Evolutionary conservation across 2,797 vertebrate genomes (phyloP).

Genomic region (Coreius guichenoti): DNA sequence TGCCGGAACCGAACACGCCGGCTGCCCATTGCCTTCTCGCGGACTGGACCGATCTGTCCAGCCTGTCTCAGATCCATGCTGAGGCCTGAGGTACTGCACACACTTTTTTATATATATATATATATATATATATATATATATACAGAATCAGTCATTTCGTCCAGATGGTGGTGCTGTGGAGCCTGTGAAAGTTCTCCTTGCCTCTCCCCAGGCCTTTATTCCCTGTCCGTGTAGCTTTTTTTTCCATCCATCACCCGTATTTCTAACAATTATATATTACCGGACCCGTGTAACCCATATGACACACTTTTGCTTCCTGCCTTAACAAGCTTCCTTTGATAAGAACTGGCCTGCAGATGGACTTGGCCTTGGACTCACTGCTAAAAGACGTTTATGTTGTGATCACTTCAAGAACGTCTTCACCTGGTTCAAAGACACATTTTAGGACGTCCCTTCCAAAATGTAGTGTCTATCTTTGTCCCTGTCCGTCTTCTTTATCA

Average conservation of each 20-base stretch:
- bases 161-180: constrained; percentile 84
- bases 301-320: background rate
- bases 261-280: background rate
- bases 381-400: constrained; percentile 58
- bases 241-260: background rate
- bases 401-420: background rate
- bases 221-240: background rate
- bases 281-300: background rate
- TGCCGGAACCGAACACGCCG: constrained; percentile 89
- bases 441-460: background rate
- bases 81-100: constrained; percentile 83
- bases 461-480: constrained; percentile 43
- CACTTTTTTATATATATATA: background rate
- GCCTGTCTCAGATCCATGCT: constrained; percentile 87
- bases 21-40: constrained; percentile 89
- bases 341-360: background rate
- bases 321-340: constrained; percentile 27
- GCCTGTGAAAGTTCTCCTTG: constrained; percentile 66
- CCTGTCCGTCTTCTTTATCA: constrained; percentile 44
- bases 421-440: background rate
- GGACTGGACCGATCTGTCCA: constrained; percentile 89
- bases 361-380: background rate
- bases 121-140: no score
- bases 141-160: constrained; percentile 58
- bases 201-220: constrained; percentile 11